Base-by-base conservation (phyloP, 1,140 invertebrate genomes). In the Penaeus indicus region DNA sequence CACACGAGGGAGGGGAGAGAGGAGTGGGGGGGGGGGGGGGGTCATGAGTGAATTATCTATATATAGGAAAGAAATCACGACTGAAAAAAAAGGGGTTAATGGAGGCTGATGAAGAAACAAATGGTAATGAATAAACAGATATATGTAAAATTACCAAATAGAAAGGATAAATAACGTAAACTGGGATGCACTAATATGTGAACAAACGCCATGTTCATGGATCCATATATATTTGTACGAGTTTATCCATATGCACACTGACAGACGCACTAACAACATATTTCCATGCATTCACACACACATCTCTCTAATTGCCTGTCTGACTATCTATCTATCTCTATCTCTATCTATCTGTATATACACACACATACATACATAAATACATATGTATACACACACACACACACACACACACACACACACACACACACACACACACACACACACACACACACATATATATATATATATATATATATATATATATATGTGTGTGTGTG, bases 381-480 rank as follows among this genome's bases (percentile, higher is more conserved):
- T 80, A 60, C 42, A 60, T 80, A 60, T 80, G n/a, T 80, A 60
- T 80, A 60, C 42, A 60, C 42, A 60, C 42, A 60, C 42, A 60
- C 42, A 60, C 42, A 60, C 42, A 60, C 42, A 60, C 42, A 60
- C 42, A 60, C 42, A 60, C 42, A 60, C 18, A 60, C 42, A 60
- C 42, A 60, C n/a, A 25, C 18, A 60, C 42, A 60, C 42, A 60
- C 47, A 60, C 21, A n/a, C 3, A 60, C 42, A n/a, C 42, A 60
- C 42, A n/a, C 42, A n/a, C 22, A 25, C 60, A 25, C 60, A 61
- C 60, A 61, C 60, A 61, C 25, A 80, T 80, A 80, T 80, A 61
- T 80, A 80, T 80, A 80, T 80, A 61, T 61, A 80, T 61, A 80
- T 80, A 80, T 25, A 80, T 61, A 80, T 61, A 60, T 61, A 80